Evolutionary conservation across 2,113 vertebrate genomes (phyloP).

Genomic region (Lathamus discolor): DNA sequence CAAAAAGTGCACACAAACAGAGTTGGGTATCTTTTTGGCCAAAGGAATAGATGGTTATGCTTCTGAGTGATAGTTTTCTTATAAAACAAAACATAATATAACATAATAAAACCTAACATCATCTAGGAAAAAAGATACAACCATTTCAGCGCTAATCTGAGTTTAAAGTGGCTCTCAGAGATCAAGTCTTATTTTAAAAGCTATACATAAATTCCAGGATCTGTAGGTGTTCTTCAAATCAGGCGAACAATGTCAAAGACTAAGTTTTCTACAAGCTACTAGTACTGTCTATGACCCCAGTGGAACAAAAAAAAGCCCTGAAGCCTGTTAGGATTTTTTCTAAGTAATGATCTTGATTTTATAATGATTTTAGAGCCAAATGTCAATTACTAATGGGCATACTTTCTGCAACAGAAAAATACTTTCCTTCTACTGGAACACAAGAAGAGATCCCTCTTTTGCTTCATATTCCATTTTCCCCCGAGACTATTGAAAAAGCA

Average conservation of each 20-base stretch:
- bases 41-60: background rate
- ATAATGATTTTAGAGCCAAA: background rate
- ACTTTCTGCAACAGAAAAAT: background rate
- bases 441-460: background rate
- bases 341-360: background rate
- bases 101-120: background rate
- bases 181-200: background rate
- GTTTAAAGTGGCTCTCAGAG: background rate
- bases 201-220: background rate
- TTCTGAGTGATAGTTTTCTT: background rate
- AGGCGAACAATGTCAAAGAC: background rate
- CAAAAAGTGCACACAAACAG: background rate
- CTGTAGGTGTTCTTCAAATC: background rate
- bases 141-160: background rate
- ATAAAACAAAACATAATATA: background rate
- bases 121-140: background rate
- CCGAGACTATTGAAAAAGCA: background rate
- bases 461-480: background rate
- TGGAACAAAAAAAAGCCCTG: background rate
- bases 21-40: too few species aligned
- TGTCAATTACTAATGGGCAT: background rate
- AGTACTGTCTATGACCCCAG: too few species aligned
- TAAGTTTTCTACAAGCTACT: background rate
- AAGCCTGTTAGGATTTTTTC: background rate
- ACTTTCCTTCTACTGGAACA: background rate